These are phyloP conservation scores for Dendrolimus kikuchii DNA, from an alignment of 1,140 invertebrate genomes.

Conservation along the genomic window DNA sequence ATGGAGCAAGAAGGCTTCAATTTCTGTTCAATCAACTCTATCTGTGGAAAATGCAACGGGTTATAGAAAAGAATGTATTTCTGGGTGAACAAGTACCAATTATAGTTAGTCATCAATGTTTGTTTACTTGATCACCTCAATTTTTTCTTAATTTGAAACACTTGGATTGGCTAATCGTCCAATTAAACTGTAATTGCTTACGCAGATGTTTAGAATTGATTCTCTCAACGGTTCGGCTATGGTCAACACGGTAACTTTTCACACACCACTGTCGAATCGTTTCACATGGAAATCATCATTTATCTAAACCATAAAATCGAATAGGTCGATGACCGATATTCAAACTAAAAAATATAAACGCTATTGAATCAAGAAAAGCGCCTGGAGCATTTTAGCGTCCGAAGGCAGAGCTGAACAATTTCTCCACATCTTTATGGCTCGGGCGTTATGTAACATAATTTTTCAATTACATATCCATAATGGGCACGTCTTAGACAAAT, in stretches of 20 bases:
- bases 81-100: too few relatives aligned
- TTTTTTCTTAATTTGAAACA: too few relatives aligned
- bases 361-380: slow-evolving; percentile 53
- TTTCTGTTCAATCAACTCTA: slow-evolving; percentile 9
- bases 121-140: too few relatives aligned
- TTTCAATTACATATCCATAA: slow-evolving; percentile 53
- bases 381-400: slow-evolving; percentile 46
- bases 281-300: slow-evolving; percentile 58
- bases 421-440: slow-evolving; percentile 41
- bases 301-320: slow-evolving; percentile 52
- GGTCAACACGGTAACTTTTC: slow-evolving; percentile 28
- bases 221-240: slow-evolving; percentile 22
- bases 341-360: slow-evolving; percentile 35
- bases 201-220: not conserved
- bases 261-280: slow-evolving; percentile 39
- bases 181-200: not conserved
- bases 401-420: slow-evolving; percentile 41
- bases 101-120: too few relatives aligned
- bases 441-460: slow-evolving; percentile 44
- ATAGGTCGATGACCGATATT: slow-evolving; percentile 42
- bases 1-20: slow-evolving; percentile 7
- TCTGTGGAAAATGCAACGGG: not conserved
- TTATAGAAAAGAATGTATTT: too few relatives aligned
- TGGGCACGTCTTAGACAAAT: slow-evolving; percentile 42
- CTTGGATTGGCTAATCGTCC: not conserved